phyloP scores from a whole-genome alignment of 2,888 invertebrate species.

The Eumerus sabulonum region DNA sequence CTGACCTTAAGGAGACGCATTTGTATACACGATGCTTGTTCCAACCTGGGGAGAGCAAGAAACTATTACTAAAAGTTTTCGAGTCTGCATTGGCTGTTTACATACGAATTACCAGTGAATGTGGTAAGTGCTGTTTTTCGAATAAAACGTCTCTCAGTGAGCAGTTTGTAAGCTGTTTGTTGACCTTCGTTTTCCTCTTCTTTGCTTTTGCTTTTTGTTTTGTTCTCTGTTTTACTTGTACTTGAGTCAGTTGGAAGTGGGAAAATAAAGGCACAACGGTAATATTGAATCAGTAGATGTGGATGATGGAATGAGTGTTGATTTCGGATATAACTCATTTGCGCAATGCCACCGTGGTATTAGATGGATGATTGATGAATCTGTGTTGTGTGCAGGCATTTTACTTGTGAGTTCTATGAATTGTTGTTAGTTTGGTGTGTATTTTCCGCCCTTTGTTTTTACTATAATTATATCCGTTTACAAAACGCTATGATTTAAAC shows the following conservation, averaged over 20 bases:
- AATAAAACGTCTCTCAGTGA: neutral
- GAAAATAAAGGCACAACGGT: no score
- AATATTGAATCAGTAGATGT: no score
- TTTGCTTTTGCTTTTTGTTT: no score
- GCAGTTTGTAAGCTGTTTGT: constrained; percentile 32
- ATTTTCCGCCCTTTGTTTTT: no score
- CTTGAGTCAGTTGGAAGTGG: no score
- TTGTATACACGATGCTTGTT: constrained; percentile 72
- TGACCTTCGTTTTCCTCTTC: constrained; percentile 24
- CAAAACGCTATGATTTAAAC: no score
- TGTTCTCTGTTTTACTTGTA: constrained; percentile 12
- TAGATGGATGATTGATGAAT: constrained; percentile 11
- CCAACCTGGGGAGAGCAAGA: constrained; percentile 75
- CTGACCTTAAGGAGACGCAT: constrained; percentile 60
- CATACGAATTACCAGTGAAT: constrained; percentile 75
- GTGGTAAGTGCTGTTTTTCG: constrained; percentile 73
- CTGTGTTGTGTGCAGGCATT: neutral
- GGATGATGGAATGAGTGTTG: neutral
- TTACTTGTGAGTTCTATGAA: constrained; percentile 12
- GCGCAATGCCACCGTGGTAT: constrained; percentile 12
- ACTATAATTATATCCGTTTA: no score
- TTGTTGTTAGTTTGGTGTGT: neutral
- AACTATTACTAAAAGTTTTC: constrained; percentile 76
- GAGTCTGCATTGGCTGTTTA: constrained; percentile 77
- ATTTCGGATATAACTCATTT: constrained; percentile 1